Evolutionary conservation across 2,888 invertebrate species (phyloP).

Genomic region (Melipona bicolor): DNA sequence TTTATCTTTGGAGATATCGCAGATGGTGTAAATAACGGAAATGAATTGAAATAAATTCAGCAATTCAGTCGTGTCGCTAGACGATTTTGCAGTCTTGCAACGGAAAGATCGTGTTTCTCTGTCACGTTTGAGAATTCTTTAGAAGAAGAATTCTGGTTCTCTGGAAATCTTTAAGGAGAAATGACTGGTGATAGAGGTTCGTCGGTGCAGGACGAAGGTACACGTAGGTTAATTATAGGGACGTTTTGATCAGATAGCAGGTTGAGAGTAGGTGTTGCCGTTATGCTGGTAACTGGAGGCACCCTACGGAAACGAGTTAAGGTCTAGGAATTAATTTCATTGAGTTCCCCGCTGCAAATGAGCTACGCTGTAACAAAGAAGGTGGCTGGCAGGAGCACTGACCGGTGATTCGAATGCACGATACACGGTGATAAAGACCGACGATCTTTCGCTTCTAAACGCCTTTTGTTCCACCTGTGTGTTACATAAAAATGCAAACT

Average conservation of each 20-base stretch:
- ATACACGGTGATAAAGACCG: constrained; percentile 47
- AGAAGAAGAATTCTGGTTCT: no score
- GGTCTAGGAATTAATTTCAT: constrained; percentile 35
- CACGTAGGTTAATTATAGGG: background rate
- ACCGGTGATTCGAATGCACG: constrained; percentile 76
- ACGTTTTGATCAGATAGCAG: background rate
- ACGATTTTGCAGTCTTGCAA: background rate
- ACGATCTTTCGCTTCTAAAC: constrained; percentile 36
- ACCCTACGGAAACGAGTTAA: constrained; percentile 15
- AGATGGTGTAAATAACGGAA: no score
- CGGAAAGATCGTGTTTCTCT: background rate
- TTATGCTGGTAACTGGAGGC: background rate
- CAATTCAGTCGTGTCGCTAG: no score
- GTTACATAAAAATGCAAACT: constrained; percentile 33
- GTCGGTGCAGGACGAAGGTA: no score
- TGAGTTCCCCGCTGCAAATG: constrained; percentile 25
- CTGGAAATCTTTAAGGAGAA: background rate
- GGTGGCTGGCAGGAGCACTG: constrained; percentile 55
- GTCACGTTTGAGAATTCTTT: background rate
- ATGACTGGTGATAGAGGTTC: background rate
- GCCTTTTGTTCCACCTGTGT: constrained; percentile 22
- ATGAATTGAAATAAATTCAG: no score
- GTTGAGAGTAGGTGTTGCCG: background rate
- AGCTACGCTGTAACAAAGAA: constrained; percentile 44
- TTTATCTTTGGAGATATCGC: no score